phyloP scores from a whole-genome alignment of 2,113 vertebrate species.

The Hippocampus zosterae region DNA sequence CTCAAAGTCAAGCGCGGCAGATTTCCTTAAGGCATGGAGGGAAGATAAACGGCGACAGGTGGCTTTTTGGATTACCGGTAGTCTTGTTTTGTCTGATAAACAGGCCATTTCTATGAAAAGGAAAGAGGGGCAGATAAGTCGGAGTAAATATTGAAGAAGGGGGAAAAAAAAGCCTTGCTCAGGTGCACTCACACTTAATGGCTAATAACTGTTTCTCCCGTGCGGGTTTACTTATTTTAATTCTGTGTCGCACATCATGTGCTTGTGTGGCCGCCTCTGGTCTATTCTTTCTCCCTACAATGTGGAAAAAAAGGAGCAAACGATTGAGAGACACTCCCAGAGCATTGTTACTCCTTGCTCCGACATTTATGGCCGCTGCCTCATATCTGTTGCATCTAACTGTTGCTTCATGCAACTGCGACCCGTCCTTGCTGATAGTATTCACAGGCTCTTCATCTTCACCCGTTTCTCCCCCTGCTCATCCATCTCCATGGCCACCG shows the following conservation, averaged over 20 bases:
- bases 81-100: slow-evolving; percentile 71
- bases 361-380: not conserved
- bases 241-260: not conserved
- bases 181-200: not conserved
- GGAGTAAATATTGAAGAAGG: slow-evolving; percentile 3
- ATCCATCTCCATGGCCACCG: too few relatives aligned
- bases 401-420: too few relatives aligned
- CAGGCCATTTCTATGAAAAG: slow-evolving; percentile 63
- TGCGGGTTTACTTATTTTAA: not conserved
- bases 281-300: not conserved
- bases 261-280: not conserved
- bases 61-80: slow-evolving; percentile 70
- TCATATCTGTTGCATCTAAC: slow-evolving; percentile 10
- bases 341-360: not conserved
- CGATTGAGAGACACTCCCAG: not conserved
- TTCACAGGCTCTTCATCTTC: too few relatives aligned
- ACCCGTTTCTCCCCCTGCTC: too few relatives aligned
- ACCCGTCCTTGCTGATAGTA: too few relatives aligned
- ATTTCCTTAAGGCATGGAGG: slow-evolving; percentile 49
- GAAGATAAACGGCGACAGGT: slow-evolving; percentile 63
- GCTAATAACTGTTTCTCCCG: not conserved
- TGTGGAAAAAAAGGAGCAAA: not conserved
- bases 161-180: not conserved
- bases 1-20: slow-evolving; percentile 62
- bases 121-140: slow-evolving; percentile 55